Percentiles rank a stretch among this genome's conserved stretches.
Evolutionary conservation across 2,888 invertebrate genomes (phyloP).

Genomic region (Scaptomyza tumidula): DNA sequence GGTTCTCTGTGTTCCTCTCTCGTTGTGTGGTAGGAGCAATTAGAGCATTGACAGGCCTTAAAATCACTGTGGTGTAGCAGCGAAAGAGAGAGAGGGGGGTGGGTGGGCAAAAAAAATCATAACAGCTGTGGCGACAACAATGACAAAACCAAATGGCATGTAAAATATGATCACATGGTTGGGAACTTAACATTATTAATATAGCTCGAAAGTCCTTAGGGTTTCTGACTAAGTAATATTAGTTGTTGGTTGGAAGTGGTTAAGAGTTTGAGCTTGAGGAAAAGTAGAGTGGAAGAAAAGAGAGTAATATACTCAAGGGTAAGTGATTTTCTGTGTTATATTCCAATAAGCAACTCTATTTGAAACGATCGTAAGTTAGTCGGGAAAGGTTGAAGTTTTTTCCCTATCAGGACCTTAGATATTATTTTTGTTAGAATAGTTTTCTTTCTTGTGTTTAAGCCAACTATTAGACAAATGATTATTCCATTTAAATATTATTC

Average conservation of each 20-base stretch:
- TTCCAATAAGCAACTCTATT: no score
- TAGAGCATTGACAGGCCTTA: conserved; percentile 76
- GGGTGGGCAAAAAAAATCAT: conserved; percentile 36
- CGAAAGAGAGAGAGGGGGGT: not conserved
- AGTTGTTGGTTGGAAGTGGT: not conserved
- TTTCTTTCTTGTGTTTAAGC: no score
- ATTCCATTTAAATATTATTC: no score
- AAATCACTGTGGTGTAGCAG: conserved; percentile 23
- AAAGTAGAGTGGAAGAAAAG: not conserved
- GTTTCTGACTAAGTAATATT: conserved; percentile 10
- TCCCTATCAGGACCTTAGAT: no score
- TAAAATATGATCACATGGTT: conserved; percentile 74
- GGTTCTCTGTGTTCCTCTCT: conserved; percentile 25
- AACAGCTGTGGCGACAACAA: conserved; percentile 66
- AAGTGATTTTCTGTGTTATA: no score
- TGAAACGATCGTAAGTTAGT: no score
- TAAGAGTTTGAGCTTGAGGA: not conserved
- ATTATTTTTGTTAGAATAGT: no score
- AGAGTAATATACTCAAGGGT: not conserved
- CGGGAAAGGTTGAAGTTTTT: no score
- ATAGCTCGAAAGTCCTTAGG: conserved; percentile 1
- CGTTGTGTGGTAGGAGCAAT: conserved; percentile 77
- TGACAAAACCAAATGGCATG: conserved; percentile 71
- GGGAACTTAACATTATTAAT: conserved; percentile 10
- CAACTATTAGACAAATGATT: no score